These are phyloP conservation scores for Dorcus parallelipipedus DNA, from an alignment of 2,888 invertebrate species.

Conservation along the genomic window DNA sequence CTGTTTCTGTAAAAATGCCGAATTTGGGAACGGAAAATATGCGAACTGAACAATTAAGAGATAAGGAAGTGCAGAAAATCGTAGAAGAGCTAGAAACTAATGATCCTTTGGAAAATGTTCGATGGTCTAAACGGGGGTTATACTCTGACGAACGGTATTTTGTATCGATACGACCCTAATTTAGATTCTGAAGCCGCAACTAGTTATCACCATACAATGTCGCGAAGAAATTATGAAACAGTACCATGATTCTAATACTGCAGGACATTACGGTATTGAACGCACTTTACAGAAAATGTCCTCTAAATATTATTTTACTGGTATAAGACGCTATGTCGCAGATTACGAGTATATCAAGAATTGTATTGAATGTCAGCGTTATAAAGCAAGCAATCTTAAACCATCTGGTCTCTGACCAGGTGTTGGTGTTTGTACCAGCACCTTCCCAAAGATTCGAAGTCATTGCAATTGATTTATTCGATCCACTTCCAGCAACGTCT, in stretches of 20 bases:
- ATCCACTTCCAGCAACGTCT: not conserved
- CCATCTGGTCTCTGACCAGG: conserved; percentile 15
- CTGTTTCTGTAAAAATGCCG: too few relatives aligned
- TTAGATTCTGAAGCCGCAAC: conserved; percentile 27
- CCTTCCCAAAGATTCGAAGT: conserved; percentile 1
- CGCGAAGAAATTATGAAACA: conserved; percentile 13
- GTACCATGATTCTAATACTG: conserved; percentile 24
- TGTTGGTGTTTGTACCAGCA: too few relatives aligned
- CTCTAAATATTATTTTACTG: conserved; percentile 20
- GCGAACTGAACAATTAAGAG: too few relatives aligned
- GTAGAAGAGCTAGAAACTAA: too few relatives aligned
- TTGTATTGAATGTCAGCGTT: conserved; percentile 21
- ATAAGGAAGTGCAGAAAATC: too few relatives aligned
- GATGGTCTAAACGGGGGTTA: conserved; percentile 8
- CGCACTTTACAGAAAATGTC: conserved; percentile 16
- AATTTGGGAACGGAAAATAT: too few relatives aligned
- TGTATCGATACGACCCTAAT: conserved; percentile 10
- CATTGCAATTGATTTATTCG: not conserved
- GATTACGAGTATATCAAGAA: conserved; percentile 9
- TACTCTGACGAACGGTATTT: conserved; percentile 5
- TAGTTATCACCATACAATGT: conserved; percentile 24
- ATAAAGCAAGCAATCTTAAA: conserved; percentile 16
- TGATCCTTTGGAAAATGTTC: too few relatives aligned
- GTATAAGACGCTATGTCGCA: not conserved
- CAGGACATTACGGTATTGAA: conserved; percentile 28